Evolutionary conservation across 2,113 vertebrate species (phyloP), one percentile per base, ranked within the genome.

Genomic region (Tachycineta bicolor): DNA sequence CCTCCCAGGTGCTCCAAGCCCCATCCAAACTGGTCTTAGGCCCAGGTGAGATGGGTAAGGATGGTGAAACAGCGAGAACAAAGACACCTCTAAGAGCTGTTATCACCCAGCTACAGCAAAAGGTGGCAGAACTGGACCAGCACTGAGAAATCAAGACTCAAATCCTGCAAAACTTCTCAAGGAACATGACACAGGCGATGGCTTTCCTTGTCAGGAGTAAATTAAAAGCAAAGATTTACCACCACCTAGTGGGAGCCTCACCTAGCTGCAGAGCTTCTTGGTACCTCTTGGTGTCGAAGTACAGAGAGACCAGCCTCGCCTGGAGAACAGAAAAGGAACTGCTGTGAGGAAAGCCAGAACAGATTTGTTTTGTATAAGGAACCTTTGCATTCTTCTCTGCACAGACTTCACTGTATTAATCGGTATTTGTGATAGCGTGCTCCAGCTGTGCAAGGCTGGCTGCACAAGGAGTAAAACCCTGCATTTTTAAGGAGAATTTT

Each of bases 221-320:
- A 71, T 46, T 23, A 10, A 12, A 73, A 92, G 71, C 60, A 33
- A 26, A 37, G 89, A 84, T 39, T 93, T 82, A 93, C 65, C 83
- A 67, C 94, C 97, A 94, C 53, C 96, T 96, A 93, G 90, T 55
- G 96, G 92, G 74, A 95, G 65, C 94, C 99, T 98, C 91, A 99
- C 99, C 99, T n/a, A 99, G 98, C 71, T 99, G 98, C 93, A 99
- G 98, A 4, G 99, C 99, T 97, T 99, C 99, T 92, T 99, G 99
- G 98, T 99, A 99, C 98, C 98, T 98, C 98, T 99, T 99, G 93
- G 99, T 99, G 98, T 99, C 99, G 47, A 99, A 99, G 97, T 99
- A 99, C 96, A 99, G 97, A 21, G 99, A 99, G 96, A 99, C 99
- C 96, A 99, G 98, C 87, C 99, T 99, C 69, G 99, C 99, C 99